Percentiles rank a stretch among this genome's conserved stretches.
phyloP scores from a whole-genome alignment of 2,888 invertebrate species.

The Hypsopygia costalis region DNA sequence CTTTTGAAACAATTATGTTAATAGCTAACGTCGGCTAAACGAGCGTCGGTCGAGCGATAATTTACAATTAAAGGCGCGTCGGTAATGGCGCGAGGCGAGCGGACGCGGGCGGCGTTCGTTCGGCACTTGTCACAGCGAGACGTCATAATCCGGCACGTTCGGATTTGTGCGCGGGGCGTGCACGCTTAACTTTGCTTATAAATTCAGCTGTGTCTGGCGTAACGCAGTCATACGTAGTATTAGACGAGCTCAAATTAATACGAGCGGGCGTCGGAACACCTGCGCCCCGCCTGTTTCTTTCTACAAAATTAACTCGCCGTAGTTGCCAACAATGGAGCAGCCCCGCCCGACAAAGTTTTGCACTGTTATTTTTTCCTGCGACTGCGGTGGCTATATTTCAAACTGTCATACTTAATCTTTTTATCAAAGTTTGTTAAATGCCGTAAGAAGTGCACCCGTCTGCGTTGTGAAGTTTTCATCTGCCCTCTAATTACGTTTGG shows the following conservation, averaged over 20 bases:
- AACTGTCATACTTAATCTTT: slow-evolving; percentile 80
- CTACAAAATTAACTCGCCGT: slow-evolving; percentile 69
- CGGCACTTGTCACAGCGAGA: slow-evolving; percentile 23
- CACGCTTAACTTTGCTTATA: slow-evolving; percentile 60
- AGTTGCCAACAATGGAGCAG: slow-evolving; percentile 67
- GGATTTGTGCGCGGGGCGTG: slow-evolving; percentile 47
- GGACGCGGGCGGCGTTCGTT: slow-evolving; percentile 7
- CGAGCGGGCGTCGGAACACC: slow-evolving; percentile 57
- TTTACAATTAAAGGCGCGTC: slow-evolving; percentile 61
- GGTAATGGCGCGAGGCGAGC: slow-evolving; percentile 36
- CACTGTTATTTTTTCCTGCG: slow-evolving; percentile 66
- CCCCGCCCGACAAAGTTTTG: slow-evolving; percentile 59
- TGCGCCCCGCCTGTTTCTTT: slow-evolving; percentile 73
- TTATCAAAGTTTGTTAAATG: slow-evolving; percentile 80
- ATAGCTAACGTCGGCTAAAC: slow-evolving; percentile 41
- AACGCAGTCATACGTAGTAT: slow-evolving; percentile 68
- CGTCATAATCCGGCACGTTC: slow-evolving; percentile 64
- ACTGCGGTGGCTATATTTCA: slow-evolving; percentile 77
- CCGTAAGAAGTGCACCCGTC: slow-evolving; percentile 74
- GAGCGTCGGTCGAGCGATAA: slow-evolving; percentile 46
- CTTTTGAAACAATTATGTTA: slow-evolving; percentile 74
- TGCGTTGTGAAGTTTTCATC: slow-evolving; percentile 56
- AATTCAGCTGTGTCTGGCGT: slow-evolving; percentile 60
- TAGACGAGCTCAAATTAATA: slow-evolving; percentile 76
- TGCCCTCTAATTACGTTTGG: slow-evolving; percentile 68